Base-by-base conservation (phyloP, 2,113 vertebrate genomes). In the Pitta sordida region DNA sequence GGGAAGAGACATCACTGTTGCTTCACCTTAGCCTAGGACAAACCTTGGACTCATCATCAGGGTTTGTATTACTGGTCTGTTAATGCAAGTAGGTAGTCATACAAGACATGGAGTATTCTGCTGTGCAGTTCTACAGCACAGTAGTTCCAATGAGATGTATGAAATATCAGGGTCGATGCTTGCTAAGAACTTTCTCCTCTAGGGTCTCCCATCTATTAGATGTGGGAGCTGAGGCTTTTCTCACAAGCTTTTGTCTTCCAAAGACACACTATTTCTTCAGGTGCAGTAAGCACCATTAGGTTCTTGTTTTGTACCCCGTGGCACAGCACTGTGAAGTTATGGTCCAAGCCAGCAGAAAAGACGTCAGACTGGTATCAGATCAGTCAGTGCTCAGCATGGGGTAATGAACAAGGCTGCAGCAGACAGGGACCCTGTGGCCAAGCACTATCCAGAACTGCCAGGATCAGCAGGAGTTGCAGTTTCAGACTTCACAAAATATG, bases 401-500 rank as follows among this genome's bases (percentile, higher is more conserved):
- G 23, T 12, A 49, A 46, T 5, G 14, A 68, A 55, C 39, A 34
- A n/a, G 44, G 48, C 22, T 48, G 26, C 18, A 16, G 49, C 30
- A 36, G 46, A 17, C 6, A 3, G 49, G 64, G 36, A n/a, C n/a
- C 41, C 37, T 6, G 10, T 8, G 14, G 20, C 43, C 44, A 43
- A 1, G 5, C 13, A 4, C 12, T 41, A 14, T 29, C 55, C 62
- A 62, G n/a, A 37, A 51, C 32, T 52, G 41, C 15, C 2, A 1
- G 27, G 26, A 60, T 10, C 39, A 21, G 36, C 67, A 58, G 74
- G 14, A 36, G 41, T 69, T 41, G 49, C 20, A 7, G 32, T 39
- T 82, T 34, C 24, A 23, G 44, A 13, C 14, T 70, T 17, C 39
- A 8, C 4, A 2, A 18, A 12, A 27, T 1, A 3, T 5, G 1